Evolutionary conservation across 2,888 invertebrate species (phyloP).

Genomic region (Pollenia labialis): DNA sequence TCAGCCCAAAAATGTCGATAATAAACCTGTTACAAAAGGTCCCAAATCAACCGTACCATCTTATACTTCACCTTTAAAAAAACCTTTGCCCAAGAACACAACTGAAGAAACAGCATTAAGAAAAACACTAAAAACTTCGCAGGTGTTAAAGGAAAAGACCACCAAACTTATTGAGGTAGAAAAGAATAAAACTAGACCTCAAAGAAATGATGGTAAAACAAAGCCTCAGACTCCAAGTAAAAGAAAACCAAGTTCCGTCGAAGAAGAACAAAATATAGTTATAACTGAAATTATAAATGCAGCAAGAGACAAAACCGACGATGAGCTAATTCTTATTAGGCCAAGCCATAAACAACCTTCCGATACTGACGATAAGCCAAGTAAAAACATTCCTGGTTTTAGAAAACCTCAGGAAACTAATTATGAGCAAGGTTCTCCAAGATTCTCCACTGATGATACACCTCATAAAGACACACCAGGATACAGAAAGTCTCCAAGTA

Average conservation of each 20-base stretch:
- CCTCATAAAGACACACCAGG: too few species aligned
- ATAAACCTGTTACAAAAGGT: neutral
- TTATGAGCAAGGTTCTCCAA: neutral
- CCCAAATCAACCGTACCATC: slow-evolving; percentile 5
- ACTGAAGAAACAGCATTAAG: slow-evolving; percentile 26
- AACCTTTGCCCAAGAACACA: slow-evolving; percentile 11
- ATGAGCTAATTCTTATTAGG: neutral
- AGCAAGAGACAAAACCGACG: neutral
- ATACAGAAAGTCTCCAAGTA: too few species aligned
- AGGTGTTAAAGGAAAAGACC: slow-evolving; percentile 20
- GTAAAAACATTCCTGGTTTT: neutral
- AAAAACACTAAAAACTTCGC: slow-evolving; percentile 36
- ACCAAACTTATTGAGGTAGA: slow-evolving; percentile 40
- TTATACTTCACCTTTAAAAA: slow-evolving; percentile 22
- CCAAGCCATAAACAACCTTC: neutral
- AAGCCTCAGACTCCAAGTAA: slow-evolving; percentile 7
- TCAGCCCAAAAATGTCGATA: slow-evolving; percentile 3
- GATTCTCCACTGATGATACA: too few species aligned
- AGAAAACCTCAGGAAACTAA: neutral
- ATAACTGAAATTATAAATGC: neutral
- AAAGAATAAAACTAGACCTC: slow-evolving; percentile 43
- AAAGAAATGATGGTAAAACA: slow-evolving; percentile 33
- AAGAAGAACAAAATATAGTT: neutral
- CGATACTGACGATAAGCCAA: neutral
- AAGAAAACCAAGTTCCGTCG: neutral